Base-by-base conservation (phyloP, 92 coral and sea anemone species). In the Metridium senile region DNA sequence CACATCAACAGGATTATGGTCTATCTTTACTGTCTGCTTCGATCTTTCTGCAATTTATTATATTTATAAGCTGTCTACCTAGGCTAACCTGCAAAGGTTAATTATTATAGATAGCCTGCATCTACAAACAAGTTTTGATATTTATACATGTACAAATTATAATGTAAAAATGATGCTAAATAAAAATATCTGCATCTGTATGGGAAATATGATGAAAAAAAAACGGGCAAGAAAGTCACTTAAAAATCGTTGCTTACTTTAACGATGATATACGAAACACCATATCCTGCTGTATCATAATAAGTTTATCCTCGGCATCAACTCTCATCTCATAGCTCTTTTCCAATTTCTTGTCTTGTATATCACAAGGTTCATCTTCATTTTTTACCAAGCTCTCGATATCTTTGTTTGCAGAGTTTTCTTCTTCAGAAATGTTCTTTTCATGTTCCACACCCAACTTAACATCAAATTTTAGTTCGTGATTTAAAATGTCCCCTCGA, bases 291-390 rank as follows among this genome's bases (percentile, higher is more conserved):
- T 77, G 68, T 58, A 86, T 74, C 34, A 82, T 33, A 39, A 52
- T 34, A 18, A 83, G 59, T 62, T 74, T 70, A 19, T 86, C 88
- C 30, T 83, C 88, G 35, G 83, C 80, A 75, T 80, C 86, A 49
- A 80, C 68, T 11, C 53, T 28, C 20, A 82, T 21, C 20, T 66
- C 43, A 43, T 78, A 82, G 4, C 32, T 35, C n/a, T 22, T 39
- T 58, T 33, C 34, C 27, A n/a, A 59, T 46, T 68, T 43, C 33
- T 58, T 21, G 21, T 25, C 31, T 57, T 23, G 29, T 26, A 11
- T 77, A 11, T 1, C n/a, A 3, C 20, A 1, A n/a, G 13, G 53
- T 16, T 26, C 8, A 46, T 20, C 23, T 70, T 58, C 18, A 35
- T 65, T 39, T 34, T 49, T 53, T 27, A 10, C 64, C 27, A 26